phyloP scores from a whole-genome alignment of 2,888 invertebrate genomes.

The Sympetrum striolatum region DNA sequence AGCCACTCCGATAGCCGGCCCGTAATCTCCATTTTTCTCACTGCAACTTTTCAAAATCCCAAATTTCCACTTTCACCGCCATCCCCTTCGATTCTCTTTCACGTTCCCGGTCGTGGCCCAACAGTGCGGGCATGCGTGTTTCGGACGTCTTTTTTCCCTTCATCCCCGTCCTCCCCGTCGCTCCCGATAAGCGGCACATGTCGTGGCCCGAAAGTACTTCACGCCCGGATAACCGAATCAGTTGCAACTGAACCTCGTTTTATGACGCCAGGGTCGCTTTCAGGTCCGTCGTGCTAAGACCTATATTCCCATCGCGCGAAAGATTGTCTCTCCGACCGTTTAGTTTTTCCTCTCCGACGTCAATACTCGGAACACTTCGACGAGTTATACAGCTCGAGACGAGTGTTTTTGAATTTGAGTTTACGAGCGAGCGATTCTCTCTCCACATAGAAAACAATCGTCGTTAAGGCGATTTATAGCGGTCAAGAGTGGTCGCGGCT shows the following conservation, averaged over 20 bases:
- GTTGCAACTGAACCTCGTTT: neutral
- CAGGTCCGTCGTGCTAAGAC: neutral
- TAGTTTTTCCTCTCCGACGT: neutral
- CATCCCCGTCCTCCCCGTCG: neutral
- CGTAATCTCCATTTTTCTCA: too few relatives aligned
- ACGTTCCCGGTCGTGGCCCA: neutral
- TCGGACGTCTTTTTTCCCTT: neutral
- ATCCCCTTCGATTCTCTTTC: neutral
- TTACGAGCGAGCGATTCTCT: neutral
- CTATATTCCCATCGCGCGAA: neutral
- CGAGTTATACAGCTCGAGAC: too few relatives aligned
- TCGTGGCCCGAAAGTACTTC: neutral
- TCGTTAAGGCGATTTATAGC: too few relatives aligned
- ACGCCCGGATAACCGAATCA: neutral
- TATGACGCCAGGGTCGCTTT: neutral
- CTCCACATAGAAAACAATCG: neutral
- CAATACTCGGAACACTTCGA: neutral
- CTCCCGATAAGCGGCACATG: neutral
- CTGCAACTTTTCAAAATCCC: too few relatives aligned
- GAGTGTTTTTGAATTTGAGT: too few relatives aligned
- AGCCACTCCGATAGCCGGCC: too few relatives aligned
- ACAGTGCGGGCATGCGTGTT: neutral
- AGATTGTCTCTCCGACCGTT: neutral
- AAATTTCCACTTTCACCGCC: neutral
- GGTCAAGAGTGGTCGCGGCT: too few relatives aligned